A percentile compares a stretch with the other conserved stretches of the same genome.
Conservation (phyloP, 2,888 invertebrate species). For the Dorcus parallelipipedus region DNA sequence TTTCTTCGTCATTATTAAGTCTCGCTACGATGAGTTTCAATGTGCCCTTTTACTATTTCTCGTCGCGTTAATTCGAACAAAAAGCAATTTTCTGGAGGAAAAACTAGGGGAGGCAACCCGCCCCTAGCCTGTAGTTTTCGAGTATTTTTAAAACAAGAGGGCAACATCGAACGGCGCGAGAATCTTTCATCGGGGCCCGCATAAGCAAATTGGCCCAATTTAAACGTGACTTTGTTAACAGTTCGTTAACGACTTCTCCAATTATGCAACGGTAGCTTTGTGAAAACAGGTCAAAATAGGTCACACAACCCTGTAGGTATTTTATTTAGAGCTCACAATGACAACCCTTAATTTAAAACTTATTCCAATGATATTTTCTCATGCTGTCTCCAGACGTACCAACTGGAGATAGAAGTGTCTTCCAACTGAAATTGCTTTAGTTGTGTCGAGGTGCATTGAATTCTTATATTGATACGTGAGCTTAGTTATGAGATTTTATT, state of each 20-base stretch:
- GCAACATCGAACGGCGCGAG: not conserved
- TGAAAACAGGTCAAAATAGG: slow-evolving; percentile 32
- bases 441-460: slow-evolving; percentile 24
- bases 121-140: not conserved
- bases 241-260: slow-evolving; percentile 29
- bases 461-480: slow-evolving; percentile 36
- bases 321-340: slow-evolving; percentile 41
- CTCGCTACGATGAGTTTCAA: slow-evolving; percentile 31
- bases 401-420: slow-evolving; percentile 29
- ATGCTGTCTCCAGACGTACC: slow-evolving; percentile 34
- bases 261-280: slow-evolving; percentile 24
- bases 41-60: slow-evolving; percentile 8
- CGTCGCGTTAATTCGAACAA: slow-evolving; percentile 17
- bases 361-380: slow-evolving; percentile 49
- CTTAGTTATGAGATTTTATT: slow-evolving; percentile 44
- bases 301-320: slow-evolving; percentile 39
- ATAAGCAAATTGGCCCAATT: slow-evolving; percentile 28
- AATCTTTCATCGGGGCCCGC: not conserved
- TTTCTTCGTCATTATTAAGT: slow-evolving; percentile 27
- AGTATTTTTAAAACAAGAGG: slow-evolving; percentile 1
- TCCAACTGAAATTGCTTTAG: slow-evolving; percentile 23
- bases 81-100: slow-evolving; percentile 1
- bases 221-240: slow-evolving; percentile 17
- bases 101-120: slow-evolving; percentile 1
- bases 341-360: slow-evolving; percentile 50